Evolutionary conservation across 2,113 vertebrate species (phyloP).

Genomic region (Cyphomyrus discorhynchus): DNA sequence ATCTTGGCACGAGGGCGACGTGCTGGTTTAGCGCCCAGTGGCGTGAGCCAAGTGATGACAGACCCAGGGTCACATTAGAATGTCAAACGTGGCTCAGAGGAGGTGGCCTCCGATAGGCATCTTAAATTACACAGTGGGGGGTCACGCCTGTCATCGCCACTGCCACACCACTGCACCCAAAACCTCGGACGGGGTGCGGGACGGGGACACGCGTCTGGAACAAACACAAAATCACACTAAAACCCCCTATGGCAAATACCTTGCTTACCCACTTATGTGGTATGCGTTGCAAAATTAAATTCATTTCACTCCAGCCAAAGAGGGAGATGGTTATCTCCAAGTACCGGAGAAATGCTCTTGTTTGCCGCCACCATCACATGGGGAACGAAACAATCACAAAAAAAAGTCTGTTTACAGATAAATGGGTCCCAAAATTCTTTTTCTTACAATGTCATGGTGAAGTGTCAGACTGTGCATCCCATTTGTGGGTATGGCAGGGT

Average conservation of each 20-base stretch:
- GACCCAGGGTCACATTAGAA: neutral
- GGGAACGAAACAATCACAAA: neutral
- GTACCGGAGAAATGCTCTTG: neutral
- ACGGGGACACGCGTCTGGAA: neutral
- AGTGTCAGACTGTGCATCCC: neutral
- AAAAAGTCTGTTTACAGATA: neutral
- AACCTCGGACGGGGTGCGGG: neutral
- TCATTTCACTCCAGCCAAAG: neutral
- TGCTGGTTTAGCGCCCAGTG: neutral
- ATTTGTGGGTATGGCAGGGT: neutral
- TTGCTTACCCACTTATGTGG: neutral
- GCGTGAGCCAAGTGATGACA: constrained; percentile 6
- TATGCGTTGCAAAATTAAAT: neutral
- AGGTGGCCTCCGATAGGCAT: neutral
- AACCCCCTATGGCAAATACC: neutral
- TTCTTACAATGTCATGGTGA: neutral
- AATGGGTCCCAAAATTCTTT: neutral
- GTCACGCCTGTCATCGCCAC: constrained; percentile 18
- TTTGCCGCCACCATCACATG: neutral
- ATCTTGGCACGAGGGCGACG: neutral
- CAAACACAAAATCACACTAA: neutral
- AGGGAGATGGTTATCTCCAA: neutral
- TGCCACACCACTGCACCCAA: neutral
- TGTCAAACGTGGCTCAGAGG: constrained; percentile 8
- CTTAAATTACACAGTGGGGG: constrained; percentile 24